Percentiles rank a stretch among this genome's conserved stretches.
Evolutionary conservation across 2,888 invertebrate genomes (phyloP).

Genomic region (Galerucella calmariensis): DNA sequence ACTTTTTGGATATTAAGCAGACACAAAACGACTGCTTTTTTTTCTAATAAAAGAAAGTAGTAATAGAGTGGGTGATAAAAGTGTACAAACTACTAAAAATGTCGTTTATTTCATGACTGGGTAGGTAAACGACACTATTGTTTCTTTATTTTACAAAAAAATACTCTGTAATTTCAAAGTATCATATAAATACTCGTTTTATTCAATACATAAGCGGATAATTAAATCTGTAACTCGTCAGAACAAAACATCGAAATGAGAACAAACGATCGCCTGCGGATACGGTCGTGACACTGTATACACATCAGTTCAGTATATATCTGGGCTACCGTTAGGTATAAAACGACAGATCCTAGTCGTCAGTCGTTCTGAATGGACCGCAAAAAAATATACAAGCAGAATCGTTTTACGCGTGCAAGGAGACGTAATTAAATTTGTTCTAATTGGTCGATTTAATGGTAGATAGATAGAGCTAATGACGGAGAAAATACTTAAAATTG

Average conservation of each 20-base stretch:
- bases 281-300: slow-evolving; percentile 1
- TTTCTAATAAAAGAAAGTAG: background rate
- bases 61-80: background rate
- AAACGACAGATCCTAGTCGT: slow-evolving; percentile 7
- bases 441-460: background rate
- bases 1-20: too few relatives aligned
- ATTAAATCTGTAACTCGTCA: slow-evolving; percentile 3
- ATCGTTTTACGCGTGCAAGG: background rate
- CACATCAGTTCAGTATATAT: slow-evolving; percentile 1
- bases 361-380: slow-evolving; percentile 2
- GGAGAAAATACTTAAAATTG: background rate
- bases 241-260: slow-evolving; percentile 9
- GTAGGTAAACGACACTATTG: background rate
- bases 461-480: background rate
- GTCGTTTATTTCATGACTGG: background rate
- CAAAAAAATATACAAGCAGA: background rate
- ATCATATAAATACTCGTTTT: background rate
- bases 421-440: background rate
- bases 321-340: slow-evolving; percentile 5
- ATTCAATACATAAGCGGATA: background rate
- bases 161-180: background rate
- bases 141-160: background rate
- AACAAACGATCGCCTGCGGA: slow-evolving; percentile 2
- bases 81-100: background rate
- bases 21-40: background rate